Evolutionary conservation across 2,888 invertebrate species (phyloP).

Genomic region (Zygaena filipendulae): DNA sequence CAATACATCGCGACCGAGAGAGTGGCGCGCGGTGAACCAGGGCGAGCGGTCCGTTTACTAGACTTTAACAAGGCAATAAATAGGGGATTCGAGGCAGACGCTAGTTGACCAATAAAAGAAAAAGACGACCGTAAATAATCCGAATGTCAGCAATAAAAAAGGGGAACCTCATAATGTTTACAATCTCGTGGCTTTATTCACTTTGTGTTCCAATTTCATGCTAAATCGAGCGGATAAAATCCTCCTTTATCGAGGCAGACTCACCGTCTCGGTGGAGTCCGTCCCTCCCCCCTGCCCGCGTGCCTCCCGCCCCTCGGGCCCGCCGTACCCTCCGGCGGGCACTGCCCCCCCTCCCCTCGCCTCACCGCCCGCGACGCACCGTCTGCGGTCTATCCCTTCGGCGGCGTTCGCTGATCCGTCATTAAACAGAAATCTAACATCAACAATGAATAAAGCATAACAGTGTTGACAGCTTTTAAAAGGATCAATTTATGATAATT

Average conservation of each 20-base stretch:
- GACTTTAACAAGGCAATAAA: slow-evolving; percentile 66
- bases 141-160: slow-evolving; percentile 60
- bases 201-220: slow-evolving; percentile 70
- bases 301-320: slow-evolving; percentile 9
- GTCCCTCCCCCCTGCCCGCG: slow-evolving; percentile 21
- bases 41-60: slow-evolving; percentile 59
- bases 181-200: slow-evolving; percentile 69
- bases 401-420: slow-evolving; percentile 23
- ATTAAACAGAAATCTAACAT: slow-evolving; percentile 55
- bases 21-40: slow-evolving; percentile 24
- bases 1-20: slow-evolving; percentile 38
- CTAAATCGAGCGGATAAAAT: slow-evolving; percentile 67
- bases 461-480: slow-evolving; percentile 46
- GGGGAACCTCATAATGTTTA: slow-evolving; percentile 65
- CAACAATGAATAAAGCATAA: slow-evolving; percentile 44
- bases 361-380: slow-evolving; percentile 12
- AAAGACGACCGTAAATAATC: slow-evolving; percentile 62
- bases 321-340: slow-evolving; percentile 11
- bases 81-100: slow-evolving; percentile 44
- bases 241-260: slow-evolving; percentile 62
- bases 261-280: slow-evolving; percentile 46
- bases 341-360: slow-evolving; percentile 16
- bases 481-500: slow-evolving; percentile 47
- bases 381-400: slow-evolving; percentile 6
- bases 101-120: slow-evolving; percentile 56